Base-by-base conservation (phyloP, 1,140 invertebrate genomes). In the Cydia splendana region DNA sequence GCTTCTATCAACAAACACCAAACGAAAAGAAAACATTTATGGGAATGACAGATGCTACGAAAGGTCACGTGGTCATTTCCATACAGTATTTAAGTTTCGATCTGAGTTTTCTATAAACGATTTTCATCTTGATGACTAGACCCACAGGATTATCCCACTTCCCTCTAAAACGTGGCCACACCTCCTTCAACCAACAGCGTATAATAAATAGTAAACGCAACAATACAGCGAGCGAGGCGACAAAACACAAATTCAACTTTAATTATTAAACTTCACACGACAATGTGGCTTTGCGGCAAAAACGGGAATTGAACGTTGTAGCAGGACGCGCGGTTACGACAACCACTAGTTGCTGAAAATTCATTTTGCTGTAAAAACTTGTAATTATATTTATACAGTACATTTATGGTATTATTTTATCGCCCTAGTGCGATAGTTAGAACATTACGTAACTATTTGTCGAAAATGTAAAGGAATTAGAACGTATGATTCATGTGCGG, bases 211-310 rank as follows among this genome's bases (percentile, higher is more conserved):
- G 67, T 71, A 71, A 71, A 71, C 67, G 67, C 10, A 71, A 71
- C 67, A 71, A 71, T 71, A 71, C 67, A 42, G 65, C 67, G 34
- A 12, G 67, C 67, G 67, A 20, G 67, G 67, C 67, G 67, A 38
- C 67, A 71, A 71, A 71, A 71, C 67, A 71, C 67, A 71, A 71
- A 71, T 71, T 71, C 67, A 71, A 71, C 67, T 71, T 71, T 71
- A 71, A 71, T 71, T 71, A 71, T 71, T 71, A 71, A 71, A 71
- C 67, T 71, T 71, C 67, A 71, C 30, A 18, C 38, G 67, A 71
- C 67, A 71, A 71, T 71, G 67, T 71, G 67, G 67, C 67, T 71
- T 71, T 71, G 67, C 45, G 67, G 67, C 67, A 71, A 71, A 71
- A 71, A 71, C 67, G 34, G 15, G 38, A 67, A 69, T 69, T 69